phyloP scores from a whole-genome alignment of 2,113 vertebrate species.

The Brachypodius melanocephalos region DNA sequence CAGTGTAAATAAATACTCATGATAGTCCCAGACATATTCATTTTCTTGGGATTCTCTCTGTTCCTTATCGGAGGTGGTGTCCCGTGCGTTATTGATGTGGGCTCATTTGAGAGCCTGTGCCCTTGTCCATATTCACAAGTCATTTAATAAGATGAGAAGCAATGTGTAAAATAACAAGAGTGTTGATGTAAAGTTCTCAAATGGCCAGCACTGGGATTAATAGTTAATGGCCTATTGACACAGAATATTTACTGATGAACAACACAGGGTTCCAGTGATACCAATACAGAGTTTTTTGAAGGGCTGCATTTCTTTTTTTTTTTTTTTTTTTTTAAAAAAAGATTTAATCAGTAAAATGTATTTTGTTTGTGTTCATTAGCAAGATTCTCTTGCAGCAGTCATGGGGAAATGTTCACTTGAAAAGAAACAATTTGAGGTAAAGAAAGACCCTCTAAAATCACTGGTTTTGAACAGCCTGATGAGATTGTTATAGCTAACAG shows the following conservation, averaged over 20 bases:
- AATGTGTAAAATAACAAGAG: conserved; percentile 74
- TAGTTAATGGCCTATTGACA: conserved; percentile 73
- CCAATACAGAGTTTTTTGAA: not conserved
- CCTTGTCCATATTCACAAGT: conserved; percentile 54
- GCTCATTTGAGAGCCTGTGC: conserved; percentile 6
- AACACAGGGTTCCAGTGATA: conserved; percentile 40
- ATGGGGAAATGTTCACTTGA: not conserved
- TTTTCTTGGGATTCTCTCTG: not conserved
- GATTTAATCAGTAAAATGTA: not conserved
- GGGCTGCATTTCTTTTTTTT: not conserved
- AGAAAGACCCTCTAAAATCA: not conserved
- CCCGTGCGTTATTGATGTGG: not conserved
- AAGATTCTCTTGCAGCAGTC: not conserved
- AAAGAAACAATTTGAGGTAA: not conserved
- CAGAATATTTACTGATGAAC: conserved; percentile 64
- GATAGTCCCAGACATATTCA: conserved; percentile 14
- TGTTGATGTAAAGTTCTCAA: conserved; percentile 73
- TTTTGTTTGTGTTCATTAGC: not conserved
- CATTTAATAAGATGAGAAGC: conserved; percentile 68
- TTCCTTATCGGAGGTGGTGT: not conserved
- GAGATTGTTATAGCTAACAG: not conserved
- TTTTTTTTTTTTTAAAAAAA: not conserved
- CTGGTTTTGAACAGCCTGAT: not conserved
- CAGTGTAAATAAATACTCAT: conserved; percentile 31
- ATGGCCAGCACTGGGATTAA: conserved; percentile 65